These are phyloP conservation scores for Mormyrus lacerda DNA, from an alignment of 2,113 vertebrate species.

Conservation along the genomic window DNA sequence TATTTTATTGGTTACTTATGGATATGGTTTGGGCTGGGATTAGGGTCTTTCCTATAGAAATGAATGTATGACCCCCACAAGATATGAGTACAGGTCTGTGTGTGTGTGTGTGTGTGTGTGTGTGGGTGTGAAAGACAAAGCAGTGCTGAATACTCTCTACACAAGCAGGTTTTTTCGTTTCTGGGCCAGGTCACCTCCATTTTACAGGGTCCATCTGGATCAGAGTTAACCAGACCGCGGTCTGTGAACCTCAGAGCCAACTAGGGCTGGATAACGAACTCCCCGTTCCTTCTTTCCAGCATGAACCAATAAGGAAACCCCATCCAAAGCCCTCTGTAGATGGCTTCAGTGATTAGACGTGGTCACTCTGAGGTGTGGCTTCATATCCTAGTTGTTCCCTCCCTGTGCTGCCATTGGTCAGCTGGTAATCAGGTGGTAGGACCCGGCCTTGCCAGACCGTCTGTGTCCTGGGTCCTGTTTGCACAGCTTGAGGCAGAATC, in stretches of 20 bases:
- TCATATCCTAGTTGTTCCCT: not conserved
- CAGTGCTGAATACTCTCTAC: constrained; percentile 17
- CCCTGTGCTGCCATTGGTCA: not conserved
- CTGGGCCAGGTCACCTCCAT: not conserved
- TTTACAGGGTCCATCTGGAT: not conserved
- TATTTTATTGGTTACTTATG: too few relatives aligned
- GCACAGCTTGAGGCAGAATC: not conserved
- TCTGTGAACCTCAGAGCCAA: not conserved
- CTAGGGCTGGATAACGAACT: not conserved
- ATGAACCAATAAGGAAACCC: not conserved
- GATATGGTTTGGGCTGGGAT: too few relatives aligned
- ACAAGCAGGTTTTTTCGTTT: not conserved
- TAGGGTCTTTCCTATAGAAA: too few relatives aligned
- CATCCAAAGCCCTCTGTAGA: not conserved
- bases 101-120: not conserved
- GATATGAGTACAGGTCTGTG: too few relatives aligned
- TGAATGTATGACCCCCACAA: too few relatives aligned
- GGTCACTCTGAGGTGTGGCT: not conserved
- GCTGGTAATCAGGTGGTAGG: not conserved
- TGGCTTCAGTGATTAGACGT: not conserved
- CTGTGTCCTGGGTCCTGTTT: not conserved
- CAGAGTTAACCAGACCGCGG: not conserved
- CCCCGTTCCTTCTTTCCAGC: not conserved
- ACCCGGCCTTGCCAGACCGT: not conserved
- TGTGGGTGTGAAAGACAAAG: not conserved